Conservation (phyloP, 30 jellyfish, hydroid and myxozoan genomes). For the Aurelia sp. region DNA sequence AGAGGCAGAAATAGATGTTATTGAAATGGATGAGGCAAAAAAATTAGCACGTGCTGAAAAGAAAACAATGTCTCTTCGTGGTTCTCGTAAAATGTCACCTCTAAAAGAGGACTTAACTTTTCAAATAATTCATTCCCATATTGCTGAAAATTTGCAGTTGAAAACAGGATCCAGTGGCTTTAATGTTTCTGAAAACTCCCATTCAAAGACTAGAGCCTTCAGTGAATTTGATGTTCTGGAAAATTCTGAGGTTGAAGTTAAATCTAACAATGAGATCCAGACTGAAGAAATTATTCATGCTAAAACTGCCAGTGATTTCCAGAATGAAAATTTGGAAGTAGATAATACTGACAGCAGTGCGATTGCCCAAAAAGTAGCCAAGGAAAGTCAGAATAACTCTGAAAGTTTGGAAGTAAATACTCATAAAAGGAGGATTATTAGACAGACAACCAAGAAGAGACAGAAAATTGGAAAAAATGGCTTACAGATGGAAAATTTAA, state of each 20-base stretch:
- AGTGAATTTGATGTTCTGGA: too few species aligned
- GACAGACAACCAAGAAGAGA: background rate
- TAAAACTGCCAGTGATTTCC: too few species aligned
- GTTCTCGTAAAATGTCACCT: background rate
- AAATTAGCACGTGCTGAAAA: background rate
- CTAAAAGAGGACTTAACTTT: conserved; percentile 28
- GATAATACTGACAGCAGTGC: too few species aligned
- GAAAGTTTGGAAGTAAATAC: background rate
- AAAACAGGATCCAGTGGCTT: conserved; percentile 22
- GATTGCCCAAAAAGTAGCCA: too few species aligned
- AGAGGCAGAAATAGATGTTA: too few species aligned
- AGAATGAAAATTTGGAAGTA: too few species aligned
- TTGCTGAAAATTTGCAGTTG: conserved; percentile 33
- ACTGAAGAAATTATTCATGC: too few species aligned
- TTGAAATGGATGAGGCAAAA: background rate
- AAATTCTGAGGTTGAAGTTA: too few species aligned
- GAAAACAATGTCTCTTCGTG: background rate
- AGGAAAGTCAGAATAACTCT: too few species aligned
- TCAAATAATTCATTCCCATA: conserved; percentile 8
- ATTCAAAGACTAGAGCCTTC: too few species aligned
- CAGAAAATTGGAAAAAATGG: background rate
- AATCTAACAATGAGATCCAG: too few species aligned
- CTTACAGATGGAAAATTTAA: too few species aligned
- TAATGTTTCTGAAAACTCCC: background rate
- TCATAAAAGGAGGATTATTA: background rate